These are phyloP conservation scores for Arion vulgaris DNA, from an alignment of 1,140 invertebrate species.

Conservation along the genomic window DNA sequence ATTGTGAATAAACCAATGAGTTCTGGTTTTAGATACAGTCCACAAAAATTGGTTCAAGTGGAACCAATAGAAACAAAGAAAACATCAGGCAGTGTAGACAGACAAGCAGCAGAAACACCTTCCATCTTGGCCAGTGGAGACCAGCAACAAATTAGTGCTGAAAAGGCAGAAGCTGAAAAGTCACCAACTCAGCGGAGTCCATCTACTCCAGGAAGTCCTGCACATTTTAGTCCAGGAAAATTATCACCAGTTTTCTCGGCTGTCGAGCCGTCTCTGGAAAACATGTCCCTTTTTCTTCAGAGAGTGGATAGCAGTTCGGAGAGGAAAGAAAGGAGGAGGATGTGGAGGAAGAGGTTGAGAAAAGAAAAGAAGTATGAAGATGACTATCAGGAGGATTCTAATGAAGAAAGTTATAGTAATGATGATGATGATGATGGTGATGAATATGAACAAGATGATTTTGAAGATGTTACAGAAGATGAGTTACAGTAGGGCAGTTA, in stretches of 20 bases:
- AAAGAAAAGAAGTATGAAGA: constrained; percentile 48
- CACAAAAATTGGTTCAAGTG: constrained; percentile 34
- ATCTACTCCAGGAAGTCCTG: background rate
- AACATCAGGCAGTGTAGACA: background rate
- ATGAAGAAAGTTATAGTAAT: constrained; percentile 38
- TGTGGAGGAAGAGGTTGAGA: background rate
- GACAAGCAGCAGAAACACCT: background rate
- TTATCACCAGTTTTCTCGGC: background rate
- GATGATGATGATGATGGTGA: constrained; percentile 38
- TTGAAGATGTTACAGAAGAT: constrained; percentile 14
- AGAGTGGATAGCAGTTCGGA: background rate
- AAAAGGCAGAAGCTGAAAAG: background rate
- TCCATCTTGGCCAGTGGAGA: background rate
- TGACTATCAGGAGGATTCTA: constrained; percentile 50
- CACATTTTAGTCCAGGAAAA: background rate
- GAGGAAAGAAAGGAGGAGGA: background rate
- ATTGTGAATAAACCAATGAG: too few relatives aligned
- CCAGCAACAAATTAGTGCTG: background rate
- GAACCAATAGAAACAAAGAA: constrained; percentile 21
- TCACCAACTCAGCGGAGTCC: background rate
- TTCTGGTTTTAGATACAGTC: constrained; percentile 35
- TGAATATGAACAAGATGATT: constrained; percentile 21
- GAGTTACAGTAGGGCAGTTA: background rate
- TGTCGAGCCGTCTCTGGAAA: background rate
- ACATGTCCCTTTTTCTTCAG: constrained; percentile 22